These are phyloP conservation scores for Epiblema foenella DNA, from an alignment of 2,888 invertebrate genomes.

Conservation along the genomic window DNA sequence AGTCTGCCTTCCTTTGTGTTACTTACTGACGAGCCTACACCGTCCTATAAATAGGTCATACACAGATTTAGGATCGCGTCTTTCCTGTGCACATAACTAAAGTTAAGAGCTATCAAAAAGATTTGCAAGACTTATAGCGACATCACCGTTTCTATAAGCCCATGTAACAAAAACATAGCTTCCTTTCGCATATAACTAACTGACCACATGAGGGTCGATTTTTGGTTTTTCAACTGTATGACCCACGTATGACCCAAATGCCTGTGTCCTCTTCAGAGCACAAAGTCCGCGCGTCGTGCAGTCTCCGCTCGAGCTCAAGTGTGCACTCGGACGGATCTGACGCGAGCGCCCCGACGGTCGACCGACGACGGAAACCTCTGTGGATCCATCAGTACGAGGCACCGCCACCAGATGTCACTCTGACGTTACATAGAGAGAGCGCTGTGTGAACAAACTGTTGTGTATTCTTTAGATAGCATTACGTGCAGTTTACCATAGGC, in stretches of 20 bases:
- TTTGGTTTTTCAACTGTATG: too few relatives aligned
- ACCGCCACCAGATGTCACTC: slow-evolving; percentile 77
- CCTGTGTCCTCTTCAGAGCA: slow-evolving; percentile 59
- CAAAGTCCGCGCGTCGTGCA: slow-evolving; percentile 73
- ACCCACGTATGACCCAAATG: not conserved
- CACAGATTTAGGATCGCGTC: too few relatives aligned
- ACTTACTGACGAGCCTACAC: not conserved
- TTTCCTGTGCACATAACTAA: too few relatives aligned
- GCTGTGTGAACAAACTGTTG: slow-evolving; percentile 61
- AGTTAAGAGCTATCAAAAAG: too few relatives aligned
- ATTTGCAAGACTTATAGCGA: too few relatives aligned
- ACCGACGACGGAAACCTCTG: slow-evolving; percentile 54
- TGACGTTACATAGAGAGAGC: slow-evolving; percentile 75
- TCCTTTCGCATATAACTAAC: too few relatives aligned
- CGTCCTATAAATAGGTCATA: too few relatives aligned
- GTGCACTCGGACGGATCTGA: slow-evolving; percentile 73
- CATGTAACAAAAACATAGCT: too few relatives aligned
- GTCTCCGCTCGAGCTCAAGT: slow-evolving; percentile 76
- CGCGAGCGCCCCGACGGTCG: slow-evolving; percentile 51
- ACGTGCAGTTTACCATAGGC: too few relatives aligned
- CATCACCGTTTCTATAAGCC: too few relatives aligned
- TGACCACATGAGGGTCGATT: too few relatives aligned
- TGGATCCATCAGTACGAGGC: slow-evolving; percentile 66
- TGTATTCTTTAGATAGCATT: too few relatives aligned
- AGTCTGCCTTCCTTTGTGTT: not conserved